Evolutionary conservation across 2,888 invertebrate genomes (phyloP).

Genomic region (Chrysolina americana): DNA sequence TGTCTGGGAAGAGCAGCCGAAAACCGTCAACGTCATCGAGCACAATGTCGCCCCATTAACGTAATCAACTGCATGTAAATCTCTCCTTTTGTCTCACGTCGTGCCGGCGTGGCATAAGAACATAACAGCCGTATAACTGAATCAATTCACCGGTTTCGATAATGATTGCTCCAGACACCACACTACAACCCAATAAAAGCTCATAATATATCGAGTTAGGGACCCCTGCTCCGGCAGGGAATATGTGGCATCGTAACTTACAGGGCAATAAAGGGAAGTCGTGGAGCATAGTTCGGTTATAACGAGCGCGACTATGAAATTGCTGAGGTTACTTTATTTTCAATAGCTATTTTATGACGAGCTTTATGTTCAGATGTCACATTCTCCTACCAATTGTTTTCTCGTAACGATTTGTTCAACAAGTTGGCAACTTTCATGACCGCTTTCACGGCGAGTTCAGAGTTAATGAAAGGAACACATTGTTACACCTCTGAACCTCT

Average conservation of each 20-base stretch:
- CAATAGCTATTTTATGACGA: too few species aligned
- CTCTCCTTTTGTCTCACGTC: constrained; percentile 5
- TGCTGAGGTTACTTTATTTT: not conserved
- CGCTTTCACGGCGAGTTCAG: too few species aligned
- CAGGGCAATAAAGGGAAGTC: constrained; percentile 31
- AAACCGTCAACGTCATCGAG: constrained; percentile 3
- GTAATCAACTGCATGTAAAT: constrained; percentile 13
- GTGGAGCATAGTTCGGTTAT: not conserved
- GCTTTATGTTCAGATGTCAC: too few species aligned
- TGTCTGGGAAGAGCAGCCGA: constrained; percentile 6
- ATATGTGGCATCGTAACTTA: constrained; percentile 34
- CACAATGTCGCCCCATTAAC: constrained; percentile 12
- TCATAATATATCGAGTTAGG: constrained; percentile 69
- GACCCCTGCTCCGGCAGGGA: constrained; percentile 46
- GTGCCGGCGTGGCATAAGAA: constrained; percentile 7
- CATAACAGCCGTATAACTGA: constrained; percentile 59
- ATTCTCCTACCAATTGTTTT: too few species aligned
- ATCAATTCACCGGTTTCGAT: constrained; percentile 67
- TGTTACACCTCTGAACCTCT: too few species aligned
- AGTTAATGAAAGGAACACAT: too few species aligned
- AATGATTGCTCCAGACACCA: constrained; percentile 66
- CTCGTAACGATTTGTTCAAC: too few species aligned
- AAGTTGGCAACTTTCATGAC: too few species aligned
- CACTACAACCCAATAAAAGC: constrained; percentile 69
- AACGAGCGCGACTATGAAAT: not conserved